Base-by-base conservation (phyloP, 2,113 vertebrate genomes). In the Tragelaphus imberbis region DNA sequence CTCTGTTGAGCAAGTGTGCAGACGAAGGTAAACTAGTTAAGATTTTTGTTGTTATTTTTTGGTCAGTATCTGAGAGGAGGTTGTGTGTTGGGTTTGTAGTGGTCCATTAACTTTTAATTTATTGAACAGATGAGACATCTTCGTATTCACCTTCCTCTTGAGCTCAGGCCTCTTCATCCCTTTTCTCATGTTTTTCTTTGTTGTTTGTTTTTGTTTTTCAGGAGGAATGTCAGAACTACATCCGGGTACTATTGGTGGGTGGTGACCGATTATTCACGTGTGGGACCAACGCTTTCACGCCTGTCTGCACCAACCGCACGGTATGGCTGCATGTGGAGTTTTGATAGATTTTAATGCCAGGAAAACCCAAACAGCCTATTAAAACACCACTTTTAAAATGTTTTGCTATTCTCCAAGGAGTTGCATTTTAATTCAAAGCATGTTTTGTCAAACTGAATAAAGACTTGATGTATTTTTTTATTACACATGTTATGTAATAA, bases 211-310 rank as follows among this genome's bases (percentile, higher is more conserved):
- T 17, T 36, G 17, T 16, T 56, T 49, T 33, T 1, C 98, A 99
- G 99, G 99, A 99, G 95, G 99, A 99, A 97, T 99, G 99, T 98
- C 99, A 99, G 98, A 99, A 99, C 99, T 99, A 99, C 95, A 99
- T 99, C 97, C 99, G 99, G 89, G 99, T 99, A 44, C 99, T 99
- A 51, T 98, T 99, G 96, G 99, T 99, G 95, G 99, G 99, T 23
- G 99, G 99, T 5, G 99, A 99, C 98, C 99, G 99, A 88, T 98
- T 99, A 91, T 99, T 99, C 86, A 99, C 99, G 95, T 99, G 99
- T 56, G 99, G 99, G 97, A 99, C 99, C 96, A 99, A 99, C 0
- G 99, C 99, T 0, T 99, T 99, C 98, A 99, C 99, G 58, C 99
- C 99, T 0, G 99, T 99, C 98, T 99, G 99, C 98, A 99, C 99